Evolutionary conservation across 2,113 vertebrate genomes (phyloP), one percentile per base, ranked within the genome.

Genomic region (Patagioenas fasciata): DNA sequence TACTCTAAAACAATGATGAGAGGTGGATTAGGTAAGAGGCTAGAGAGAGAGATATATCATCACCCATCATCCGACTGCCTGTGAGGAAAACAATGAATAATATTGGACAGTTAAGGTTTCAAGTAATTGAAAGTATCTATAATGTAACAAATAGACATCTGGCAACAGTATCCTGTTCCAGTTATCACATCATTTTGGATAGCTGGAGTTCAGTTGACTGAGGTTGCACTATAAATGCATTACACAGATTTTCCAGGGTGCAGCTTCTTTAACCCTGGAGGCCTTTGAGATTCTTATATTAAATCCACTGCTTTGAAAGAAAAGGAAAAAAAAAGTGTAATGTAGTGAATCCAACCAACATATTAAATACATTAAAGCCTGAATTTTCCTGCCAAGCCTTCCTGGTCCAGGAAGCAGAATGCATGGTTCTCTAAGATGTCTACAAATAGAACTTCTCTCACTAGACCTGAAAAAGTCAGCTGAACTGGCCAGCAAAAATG

Each of bases 391-490:
- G 66, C 84, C 92, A 93, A 95, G 57, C 26, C 66, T 80, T 66
- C 60, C 62, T 89, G 80, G 25, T 88, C 70, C 0, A 0, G 54
- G 73, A 95, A 42, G 54, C 38, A 13, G 57, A 91, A 93, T 60
- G 66, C 58, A 70, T 75, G 60, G 34, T 71, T 93, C 90, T 89
- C 36, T 60, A 80, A 82, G 38, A 87, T 3, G 3, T 58, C 77
- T 92, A 95, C 80, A 91, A 94, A 95, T 53, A 96, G 88, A 94
- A 69, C 32, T 29, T 85, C 51, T 92, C 84, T 62, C 47, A 86
- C 29, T 31, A 92, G 51, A 85, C 58, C 50, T 75, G 73, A 93
- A 92, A 91, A 92, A 82, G 32, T 23, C 73, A 89, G 42, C 36
- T 73, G 47, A 82, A 54, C 29, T 6, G 7, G 70, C 42, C 93